A percentile compares a stretch with the other conserved stretches of the same genome.
Evolutionary conservation across 2,113 vertebrate genomes (phyloP).

Genomic region (Oryzias curvinotus): DNA sequence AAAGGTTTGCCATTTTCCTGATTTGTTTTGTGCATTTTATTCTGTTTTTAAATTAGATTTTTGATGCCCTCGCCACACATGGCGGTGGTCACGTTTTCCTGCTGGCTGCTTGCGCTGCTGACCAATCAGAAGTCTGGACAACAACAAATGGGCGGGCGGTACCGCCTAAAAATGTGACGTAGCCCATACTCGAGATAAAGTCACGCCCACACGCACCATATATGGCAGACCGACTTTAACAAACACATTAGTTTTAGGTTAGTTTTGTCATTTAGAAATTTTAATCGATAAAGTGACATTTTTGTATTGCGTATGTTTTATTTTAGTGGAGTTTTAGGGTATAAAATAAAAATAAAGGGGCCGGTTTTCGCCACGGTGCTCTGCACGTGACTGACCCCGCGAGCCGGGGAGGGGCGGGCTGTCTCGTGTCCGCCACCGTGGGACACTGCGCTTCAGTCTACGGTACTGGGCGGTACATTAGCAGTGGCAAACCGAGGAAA

Average conservation of each 20-base stretch:
- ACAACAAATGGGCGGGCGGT: slow-evolving; percentile 23
- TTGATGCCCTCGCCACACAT: slow-evolving; percentile 55
- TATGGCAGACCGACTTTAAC: slow-evolving; percentile 20
- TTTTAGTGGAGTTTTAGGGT: not conserved
- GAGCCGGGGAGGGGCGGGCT: slow-evolving; percentile 28
- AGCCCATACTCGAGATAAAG: rapidly evolving
- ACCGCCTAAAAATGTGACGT: slow-evolving; percentile 40
- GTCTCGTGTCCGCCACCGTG: slow-evolving; percentile 76
- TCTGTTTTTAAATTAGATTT: too few species aligned
- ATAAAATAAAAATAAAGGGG: not conserved
- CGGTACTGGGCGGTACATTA: slow-evolving; percentile 11
- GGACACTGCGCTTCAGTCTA: slow-evolving; percentile 38
- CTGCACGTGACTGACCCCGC: slow-evolving; percentile 45
- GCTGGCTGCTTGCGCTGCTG: slow-evolving; percentile 32
- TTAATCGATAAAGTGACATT: too few species aligned
- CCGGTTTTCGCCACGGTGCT: slow-evolving; percentile 27
- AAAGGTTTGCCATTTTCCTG: too few species aligned
- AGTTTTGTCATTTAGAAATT: too few species aligned
- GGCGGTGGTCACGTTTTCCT: slow-evolving; percentile 72
- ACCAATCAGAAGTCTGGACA: slow-evolving; percentile 60
- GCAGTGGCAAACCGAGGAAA: too few species aligned
- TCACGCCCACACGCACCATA: slow-evolving; percentile 55
- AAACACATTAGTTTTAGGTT: not conserved
- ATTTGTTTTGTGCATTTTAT: too few species aligned
- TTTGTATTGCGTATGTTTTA: too few species aligned